Percentiles rank a stretch among this genome's conserved stretches.
phyloP scores from a whole-genome alignment of 2,888 invertebrate species.

The Calameuta idolon region DNA sequence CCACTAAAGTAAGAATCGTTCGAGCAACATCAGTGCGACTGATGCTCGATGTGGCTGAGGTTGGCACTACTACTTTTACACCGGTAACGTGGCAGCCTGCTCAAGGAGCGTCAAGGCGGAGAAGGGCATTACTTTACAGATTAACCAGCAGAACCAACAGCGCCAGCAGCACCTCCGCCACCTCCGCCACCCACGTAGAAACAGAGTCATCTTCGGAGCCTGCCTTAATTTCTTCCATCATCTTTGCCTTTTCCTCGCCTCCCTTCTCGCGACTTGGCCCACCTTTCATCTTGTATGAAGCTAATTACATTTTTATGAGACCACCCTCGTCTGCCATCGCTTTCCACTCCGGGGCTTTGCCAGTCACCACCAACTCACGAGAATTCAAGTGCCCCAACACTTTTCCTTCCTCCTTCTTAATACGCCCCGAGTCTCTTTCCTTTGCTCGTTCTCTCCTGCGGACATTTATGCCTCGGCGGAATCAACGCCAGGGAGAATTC shows the following conservation, averaged over 20 bases:
- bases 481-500: neutral
- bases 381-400: conserved; percentile 31
- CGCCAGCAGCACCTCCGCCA: too few relatives aligned
- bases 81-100: too few relatives aligned
- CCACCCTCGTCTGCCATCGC: conserved; percentile 27
- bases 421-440: too few relatives aligned
- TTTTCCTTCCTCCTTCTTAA: conserved; percentile 20
- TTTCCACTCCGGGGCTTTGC: conserved; percentile 10
- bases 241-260: conserved; percentile 30
- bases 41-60: too few relatives aligned
- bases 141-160: too few relatives aligned
- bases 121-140: too few relatives aligned
- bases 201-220: conserved; percentile 19
- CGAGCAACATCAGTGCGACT: too few relatives aligned
- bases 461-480: neutral
- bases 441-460: too few relatives aligned
- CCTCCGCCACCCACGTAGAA: too few relatives aligned
- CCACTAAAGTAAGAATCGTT: too few relatives aligned
- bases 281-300: conserved; percentile 54
- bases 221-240: conserved; percentile 48
- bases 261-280: conserved; percentile 27
- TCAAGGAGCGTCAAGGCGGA: too few relatives aligned
- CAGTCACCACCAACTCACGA: conserved; percentile 29
- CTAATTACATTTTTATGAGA: conserved; percentile 58
- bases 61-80: too few relatives aligned